Conservation (phyloP, 92 coral and sea anemone species). For the Ricordea florida region DNA sequence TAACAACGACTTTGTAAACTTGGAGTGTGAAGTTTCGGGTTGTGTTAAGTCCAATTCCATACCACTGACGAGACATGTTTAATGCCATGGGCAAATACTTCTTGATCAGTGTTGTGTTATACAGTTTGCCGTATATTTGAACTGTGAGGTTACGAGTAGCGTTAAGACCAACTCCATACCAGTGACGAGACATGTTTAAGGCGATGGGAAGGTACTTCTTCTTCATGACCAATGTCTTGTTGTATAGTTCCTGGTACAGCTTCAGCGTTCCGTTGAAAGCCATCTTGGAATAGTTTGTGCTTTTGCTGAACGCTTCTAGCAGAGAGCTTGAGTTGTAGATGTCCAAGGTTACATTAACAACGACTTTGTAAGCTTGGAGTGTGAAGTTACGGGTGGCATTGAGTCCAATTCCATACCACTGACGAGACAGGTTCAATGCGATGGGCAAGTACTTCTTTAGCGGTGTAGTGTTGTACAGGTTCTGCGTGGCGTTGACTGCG, state of each 20-base stretch:
- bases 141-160: constrained; percentile 44
- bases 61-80: constrained; percentile 62
- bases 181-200: constrained; percentile 58
- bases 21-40: constrained; percentile 50
- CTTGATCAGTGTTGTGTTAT: constrained; percentile 7
- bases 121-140: constrained; percentile 21
- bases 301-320: constrained; percentile 34
- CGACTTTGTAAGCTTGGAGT: constrained; percentile 44
- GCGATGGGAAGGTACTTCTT: constrained; percentile 35
- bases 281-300: constrained; percentile 36
- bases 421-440: constrained; percentile 62
- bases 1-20: constrained; percentile 43
- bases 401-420: constrained; percentile 4
- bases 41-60: constrained; percentile 20
- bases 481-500: background rate
- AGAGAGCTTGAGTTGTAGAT: constrained; percentile 58
- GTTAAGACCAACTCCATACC: constrained; percentile 32
- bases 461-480: constrained; percentile 2
- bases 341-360: constrained; percentile 43
- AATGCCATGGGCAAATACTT: constrained; percentile 30
- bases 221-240: constrained; percentile 8
- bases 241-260: constrained; percentile 53
- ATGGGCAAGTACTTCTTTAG: background rate
- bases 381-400: constrained; percentile 36
- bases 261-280: constrained; percentile 50